Conservation (phyloP, 2,888 invertebrate species). For the Parnassius mnemosyne region DNA sequence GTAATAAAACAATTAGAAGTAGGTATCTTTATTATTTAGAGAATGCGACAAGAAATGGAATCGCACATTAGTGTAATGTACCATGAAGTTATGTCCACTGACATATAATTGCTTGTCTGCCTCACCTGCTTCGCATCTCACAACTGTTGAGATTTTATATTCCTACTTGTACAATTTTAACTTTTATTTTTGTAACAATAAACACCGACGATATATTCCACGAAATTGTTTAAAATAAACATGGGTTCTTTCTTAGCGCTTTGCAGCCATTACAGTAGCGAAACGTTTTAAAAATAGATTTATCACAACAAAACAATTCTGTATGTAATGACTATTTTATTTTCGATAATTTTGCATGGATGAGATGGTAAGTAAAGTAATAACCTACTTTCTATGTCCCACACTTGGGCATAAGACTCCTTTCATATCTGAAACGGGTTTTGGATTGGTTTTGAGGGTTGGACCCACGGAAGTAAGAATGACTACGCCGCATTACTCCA, state of each 20-base stretch:
- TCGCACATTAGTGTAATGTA: constrained; percentile 15
- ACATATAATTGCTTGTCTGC: constrained; percentile 13
- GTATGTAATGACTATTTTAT: too few relatives aligned
- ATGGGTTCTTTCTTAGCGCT: constrained; percentile 10
- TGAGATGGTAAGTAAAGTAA: too few relatives aligned
- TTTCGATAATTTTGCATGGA: too few relatives aligned
- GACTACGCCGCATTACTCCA: too few relatives aligned
- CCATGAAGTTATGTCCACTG: constrained; percentile 22
- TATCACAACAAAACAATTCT: background rate
- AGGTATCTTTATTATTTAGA: background rate
- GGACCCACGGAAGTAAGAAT: too few relatives aligned
- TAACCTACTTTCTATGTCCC: too few relatives aligned
- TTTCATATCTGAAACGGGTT: too few relatives aligned
- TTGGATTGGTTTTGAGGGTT: too few relatives aligned
- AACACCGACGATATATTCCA: constrained; percentile 11
- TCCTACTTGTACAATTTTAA: constrained; percentile 12
- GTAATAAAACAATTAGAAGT: constrained; percentile 2
- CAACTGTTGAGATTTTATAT: constrained; percentile 4
- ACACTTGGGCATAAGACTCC: too few relatives aligned
- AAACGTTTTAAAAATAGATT: constrained; percentile 15
- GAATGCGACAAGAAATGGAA: constrained; percentile 9
- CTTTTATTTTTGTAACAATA: constrained; percentile 23
- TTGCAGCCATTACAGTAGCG: constrained; percentile 11
- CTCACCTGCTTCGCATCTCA: background rate
- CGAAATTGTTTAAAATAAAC: constrained; percentile 16